Conservation (phyloP, 2,888 invertebrate genomes). For the Rosalia funebris region DNA sequence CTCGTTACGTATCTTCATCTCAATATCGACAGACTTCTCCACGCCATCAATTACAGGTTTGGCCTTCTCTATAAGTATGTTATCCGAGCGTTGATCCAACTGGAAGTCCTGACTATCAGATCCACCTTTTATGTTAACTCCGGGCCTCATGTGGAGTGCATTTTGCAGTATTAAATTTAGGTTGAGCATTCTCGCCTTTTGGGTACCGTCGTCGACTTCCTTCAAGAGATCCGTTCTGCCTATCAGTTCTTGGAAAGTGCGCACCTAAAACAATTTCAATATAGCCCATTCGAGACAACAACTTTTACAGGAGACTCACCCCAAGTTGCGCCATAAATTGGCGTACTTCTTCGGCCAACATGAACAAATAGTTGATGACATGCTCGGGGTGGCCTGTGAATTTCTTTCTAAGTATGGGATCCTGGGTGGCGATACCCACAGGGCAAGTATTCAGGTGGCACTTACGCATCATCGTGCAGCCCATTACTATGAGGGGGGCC, state of each 20-base stretch:
- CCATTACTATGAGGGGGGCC: slow-evolving; percentile 96
- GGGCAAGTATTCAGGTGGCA: slow-evolving; percentile 99
- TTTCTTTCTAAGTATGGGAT: slow-evolving; percentile 93
- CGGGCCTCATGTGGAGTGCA: slow-evolving; percentile 89
- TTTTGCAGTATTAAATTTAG: slow-evolving; percentile 87
- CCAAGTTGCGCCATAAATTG: slow-evolving; percentile 92
- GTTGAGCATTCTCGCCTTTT: slow-evolving; percentile 87
- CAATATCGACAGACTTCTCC: slow-evolving; percentile 74
- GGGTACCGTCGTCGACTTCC: slow-evolving; percentile 74
- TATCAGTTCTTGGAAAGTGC: slow-evolving; percentile 76
- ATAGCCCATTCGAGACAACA: not conserved
- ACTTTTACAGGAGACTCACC: slow-evolving; percentile 68
- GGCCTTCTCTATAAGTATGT: slow-evolving; percentile 78
- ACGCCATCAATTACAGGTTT: slow-evolving; percentile 79
- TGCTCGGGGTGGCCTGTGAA: slow-evolving; percentile 98
- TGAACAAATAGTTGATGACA: slow-evolving; percentile 96
- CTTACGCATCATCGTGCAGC: slow-evolving; percentile 99
- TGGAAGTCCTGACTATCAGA: slow-evolving; percentile 88
- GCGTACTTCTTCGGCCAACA: slow-evolving; percentile 97
- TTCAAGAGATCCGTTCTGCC: slow-evolving; percentile 91
- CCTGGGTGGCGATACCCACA: slow-evolving; percentile 98
- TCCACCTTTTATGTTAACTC: slow-evolving; percentile 87
- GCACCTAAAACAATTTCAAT: slow-evolving; percentile 46
- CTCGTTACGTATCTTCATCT: slow-evolving; percentile 87
- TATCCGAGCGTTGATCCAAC: slow-evolving; percentile 84